phyloP scores from a whole-genome alignment of 2,888 invertebrate species.

The Drosophila neoperkinsi region DNA sequence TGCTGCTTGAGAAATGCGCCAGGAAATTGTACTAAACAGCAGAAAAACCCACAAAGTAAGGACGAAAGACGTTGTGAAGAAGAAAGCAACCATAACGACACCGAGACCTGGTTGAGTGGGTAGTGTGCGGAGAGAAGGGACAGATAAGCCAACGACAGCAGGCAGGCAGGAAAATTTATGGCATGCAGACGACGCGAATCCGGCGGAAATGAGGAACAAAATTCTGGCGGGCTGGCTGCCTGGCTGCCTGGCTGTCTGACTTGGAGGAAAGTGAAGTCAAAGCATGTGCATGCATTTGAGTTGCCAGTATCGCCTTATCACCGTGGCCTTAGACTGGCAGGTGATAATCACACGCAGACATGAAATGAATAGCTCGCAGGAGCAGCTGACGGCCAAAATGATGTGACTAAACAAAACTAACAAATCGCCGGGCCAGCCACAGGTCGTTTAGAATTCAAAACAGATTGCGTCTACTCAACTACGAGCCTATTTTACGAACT shows the following conservation, averaged over 20 bases:
- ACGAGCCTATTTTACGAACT: constrained; percentile 1
- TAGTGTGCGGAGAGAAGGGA: not conserved
- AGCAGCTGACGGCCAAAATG: constrained; percentile 14
- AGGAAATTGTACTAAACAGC: constrained; percentile 74
- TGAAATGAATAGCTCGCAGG: constrained; percentile 39
- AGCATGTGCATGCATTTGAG: constrained; percentile 19
- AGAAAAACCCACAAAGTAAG: constrained; percentile 50
- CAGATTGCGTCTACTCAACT: constrained; percentile 25
- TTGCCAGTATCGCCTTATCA: constrained; percentile 33
- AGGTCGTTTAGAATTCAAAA: constrained; percentile 46
- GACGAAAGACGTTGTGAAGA: constrained; percentile 36
- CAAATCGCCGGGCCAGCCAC: constrained; percentile 20
- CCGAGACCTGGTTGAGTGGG: constrained; percentile 15
- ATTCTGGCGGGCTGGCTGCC: constrained; percentile 33
- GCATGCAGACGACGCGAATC: constrained; percentile 67
- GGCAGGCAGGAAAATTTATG: constrained; percentile 68
- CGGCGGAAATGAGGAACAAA: constrained; percentile 71
- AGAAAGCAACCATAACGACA: constrained; percentile 61
- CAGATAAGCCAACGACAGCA: constrained; percentile 65
- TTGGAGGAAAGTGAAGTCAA: constrained; percentile 7
- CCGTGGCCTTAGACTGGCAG: constrained; percentile 53
- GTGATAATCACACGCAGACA: constrained; percentile 69
- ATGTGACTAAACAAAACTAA: constrained; percentile 21
- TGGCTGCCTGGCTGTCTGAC: constrained; percentile 27
- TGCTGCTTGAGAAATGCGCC: constrained; percentile 65